Evolutionary conservation across 2,888 invertebrate genomes (phyloP), one percentile per base, ranked within the genome.

Genomic region (Agriopis marginaria): DNA sequence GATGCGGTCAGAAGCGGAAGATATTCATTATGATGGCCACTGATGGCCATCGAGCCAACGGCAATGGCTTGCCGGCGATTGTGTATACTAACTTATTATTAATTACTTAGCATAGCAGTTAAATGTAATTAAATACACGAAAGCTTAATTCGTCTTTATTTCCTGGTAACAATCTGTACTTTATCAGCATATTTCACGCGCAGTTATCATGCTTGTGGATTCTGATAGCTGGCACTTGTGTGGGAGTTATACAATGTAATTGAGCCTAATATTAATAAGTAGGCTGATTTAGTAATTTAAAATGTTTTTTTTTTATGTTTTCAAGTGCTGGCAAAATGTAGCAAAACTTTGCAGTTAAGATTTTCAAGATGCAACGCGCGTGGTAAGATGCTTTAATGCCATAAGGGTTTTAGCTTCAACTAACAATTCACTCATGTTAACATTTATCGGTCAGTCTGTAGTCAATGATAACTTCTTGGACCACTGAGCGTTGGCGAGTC

Each of bases 1-100:
- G 78, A 74, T 79, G 85, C 83, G 85, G 87, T 84, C 80, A 80
- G 75, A 72, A 84, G 75, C 87, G 89, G 89, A 89, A 85, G 84
- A 78, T 80, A 79, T 79, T 85, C 83, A 86, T 88, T 86, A 88
- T 77, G 76, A 82, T 79, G 83, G 80, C 83, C 80, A 77, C 77
- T 78, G 78, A 76, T 79, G 78, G 77, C 75, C 69, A 80, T 79
- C 77, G 76, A 78, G 60, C 74, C 64, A 74, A 72, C 65, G 72
- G 72, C 40, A 66, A 63, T 70, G 64, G 64, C 64, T 23, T 70
- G 71, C 66, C 66, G 51, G 47, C 62, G 60, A 70, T 40, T 47
- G 14, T 45, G 49, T 67, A 53, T 40, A 54, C 14, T 62, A 59
- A 65, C 64, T 66, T 62, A 58, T 23, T 42, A 39, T 45, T 70